Evolutionary conservation across 1,140 invertebrate genomes (phyloP), one percentile per base, ranked within the genome.

Genomic region (Diprion similis): DNA sequence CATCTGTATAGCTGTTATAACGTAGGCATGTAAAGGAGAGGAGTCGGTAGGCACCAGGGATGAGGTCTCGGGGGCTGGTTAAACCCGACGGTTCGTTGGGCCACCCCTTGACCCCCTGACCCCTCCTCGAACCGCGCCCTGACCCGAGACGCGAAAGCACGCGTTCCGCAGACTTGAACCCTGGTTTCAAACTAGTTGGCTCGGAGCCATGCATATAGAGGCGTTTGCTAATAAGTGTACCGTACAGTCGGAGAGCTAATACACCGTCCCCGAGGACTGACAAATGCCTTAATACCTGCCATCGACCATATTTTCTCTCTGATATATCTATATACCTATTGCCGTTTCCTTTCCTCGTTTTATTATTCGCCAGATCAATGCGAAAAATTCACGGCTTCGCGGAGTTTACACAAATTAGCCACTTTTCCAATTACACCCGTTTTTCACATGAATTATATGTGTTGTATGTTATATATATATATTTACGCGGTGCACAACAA

Each of bases 221-320:
- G 76, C 76, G 76, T 48, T 68, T 78, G 75, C 78, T 85, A 86
- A 85, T 86, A 84, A 84, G 82, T 83, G 79, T 84, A 83, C 78
- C 48, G 59, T 19, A 73, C 68, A 71, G 59, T 71, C 59, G 73
- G 46, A 37, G 24, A 70, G 78, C 83, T 82, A 84, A 85, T 82
- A 84, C 82, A 59, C 51, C 24, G 24, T 37, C 24, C 24, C 83
- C 81, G 76, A 78, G 69, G 72, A 75, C 78, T 83, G 83, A 85
- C 82, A 85, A 85, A 85, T 85, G 83, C 81, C 80, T 82, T 83
- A 85, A 85, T 83, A 83, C 83, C 83, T 84, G 83, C 80, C 83
- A 81, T 80, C 78, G 78, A 67, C 82, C 83, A 82, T 82, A 79
- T 13, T 68, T 15, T 15, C 67, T 18, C n/a, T 68, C 11, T 37